A percentile compares a stretch with the other conserved stretches of the same genome.
phyloP scores from a whole-genome alignment of 2,888 invertebrate species.

The Pandemis heparana region DNA sequence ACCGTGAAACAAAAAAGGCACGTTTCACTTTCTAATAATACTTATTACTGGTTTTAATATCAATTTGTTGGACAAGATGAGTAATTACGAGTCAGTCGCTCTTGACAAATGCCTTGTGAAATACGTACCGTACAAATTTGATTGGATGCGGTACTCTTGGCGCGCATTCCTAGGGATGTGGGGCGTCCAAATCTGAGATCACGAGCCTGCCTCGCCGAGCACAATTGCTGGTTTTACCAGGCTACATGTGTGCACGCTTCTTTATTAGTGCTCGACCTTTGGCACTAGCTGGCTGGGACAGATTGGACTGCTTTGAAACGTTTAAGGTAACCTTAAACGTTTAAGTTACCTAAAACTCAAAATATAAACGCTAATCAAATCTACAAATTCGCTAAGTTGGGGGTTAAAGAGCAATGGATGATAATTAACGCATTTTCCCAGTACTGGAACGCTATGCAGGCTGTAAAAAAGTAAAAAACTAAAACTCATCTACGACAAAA shows the following conservation, averaged over 20 bases:
- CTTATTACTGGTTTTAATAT: conserved; percentile 67
- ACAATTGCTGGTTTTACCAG: conserved; percentile 47
- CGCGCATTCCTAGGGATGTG: conserved; percentile 64
- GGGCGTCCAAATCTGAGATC: conserved; percentile 77
- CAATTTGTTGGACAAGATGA: conserved; percentile 77
- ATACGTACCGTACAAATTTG: conserved; percentile 77
- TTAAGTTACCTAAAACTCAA: not conserved
- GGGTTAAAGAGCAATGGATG: not conserved
- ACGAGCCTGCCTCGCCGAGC: conserved; percentile 60
- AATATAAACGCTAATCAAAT: not conserved
- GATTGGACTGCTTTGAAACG: conserved; percentile 13
- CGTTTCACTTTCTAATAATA: conserved; percentile 55
- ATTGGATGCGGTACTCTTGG: conserved; percentile 66
- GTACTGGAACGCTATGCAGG: too few relatives aligned
- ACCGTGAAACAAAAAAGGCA: conserved; percentile 47
- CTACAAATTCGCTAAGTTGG: too few relatives aligned
- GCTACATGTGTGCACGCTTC: conserved; percentile 29
- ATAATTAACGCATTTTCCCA: not conserved
- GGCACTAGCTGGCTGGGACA: conserved; percentile 22
- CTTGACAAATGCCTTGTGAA: conserved; percentile 81
- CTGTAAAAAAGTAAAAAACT: too few relatives aligned
- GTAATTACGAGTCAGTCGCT: conserved; percentile 73
- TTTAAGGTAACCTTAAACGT: not conserved
- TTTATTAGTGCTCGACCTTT: conserved; percentile 39
- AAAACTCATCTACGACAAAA: too few relatives aligned